Conservation (phyloP, 2,113 vertebrate species). For the Clarias batrachus region DNA sequence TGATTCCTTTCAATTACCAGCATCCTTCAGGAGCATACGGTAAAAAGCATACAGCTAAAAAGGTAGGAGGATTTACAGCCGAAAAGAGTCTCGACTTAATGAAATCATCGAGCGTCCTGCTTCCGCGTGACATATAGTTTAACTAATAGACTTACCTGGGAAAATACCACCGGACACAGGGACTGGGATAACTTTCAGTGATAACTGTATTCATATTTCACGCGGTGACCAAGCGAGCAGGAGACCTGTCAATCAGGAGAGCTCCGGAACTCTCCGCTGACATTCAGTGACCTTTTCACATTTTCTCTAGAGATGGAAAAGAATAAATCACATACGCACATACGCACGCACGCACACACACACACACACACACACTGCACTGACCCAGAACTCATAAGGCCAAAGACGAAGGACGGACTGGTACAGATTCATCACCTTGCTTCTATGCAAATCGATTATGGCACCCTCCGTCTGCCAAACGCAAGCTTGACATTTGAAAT, state of each 20-base stretch:
- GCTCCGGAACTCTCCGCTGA: conserved; percentile 62
- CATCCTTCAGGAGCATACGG: background rate
- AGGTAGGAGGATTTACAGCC: conserved; percentile 5
- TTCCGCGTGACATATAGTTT: conserved; percentile 2
- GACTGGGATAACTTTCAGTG: conserved; percentile 24
- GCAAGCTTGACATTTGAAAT: conserved; percentile 57
- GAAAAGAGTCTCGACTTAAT: background rate
- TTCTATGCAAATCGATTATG: conserved; percentile 65
- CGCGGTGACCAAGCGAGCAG: conserved; percentile 29
- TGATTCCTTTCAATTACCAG: conserved; percentile 61
- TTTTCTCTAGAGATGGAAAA: conserved; percentile 67
- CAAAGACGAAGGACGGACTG: conserved; percentile 29
- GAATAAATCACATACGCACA: conserved; percentile 62
- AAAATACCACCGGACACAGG: background rate
- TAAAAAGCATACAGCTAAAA: background rate
- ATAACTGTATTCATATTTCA: conserved; percentile 60
- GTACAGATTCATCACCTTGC: conserved; percentile 48
- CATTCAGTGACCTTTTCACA: conserved; percentile 72
- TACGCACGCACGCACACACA: conserved; percentile 14
- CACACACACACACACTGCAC: conserved; percentile 37
- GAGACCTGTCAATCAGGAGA: conserved; percentile 66
- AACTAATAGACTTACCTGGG: conserved; percentile 10
- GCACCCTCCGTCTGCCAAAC: conserved; percentile 22
- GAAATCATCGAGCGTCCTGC: background rate
- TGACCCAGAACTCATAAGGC: conserved; percentile 59